Conservation (phyloP, 2,797 vertebrate species). For the Neoniphon sammara region DNA sequence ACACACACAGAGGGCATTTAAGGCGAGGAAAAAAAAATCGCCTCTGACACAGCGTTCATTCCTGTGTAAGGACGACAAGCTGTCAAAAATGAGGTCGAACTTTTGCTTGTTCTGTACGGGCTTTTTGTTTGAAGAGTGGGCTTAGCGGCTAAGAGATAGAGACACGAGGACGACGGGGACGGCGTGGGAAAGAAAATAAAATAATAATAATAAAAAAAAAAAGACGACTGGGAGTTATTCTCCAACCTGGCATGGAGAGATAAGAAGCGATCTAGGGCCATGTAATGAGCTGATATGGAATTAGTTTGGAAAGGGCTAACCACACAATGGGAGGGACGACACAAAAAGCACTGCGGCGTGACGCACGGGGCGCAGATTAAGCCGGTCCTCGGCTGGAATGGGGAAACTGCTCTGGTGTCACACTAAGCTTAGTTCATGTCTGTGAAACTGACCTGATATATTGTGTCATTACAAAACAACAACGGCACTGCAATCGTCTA, state of each 20-base stretch:
- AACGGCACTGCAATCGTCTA: not conserved
- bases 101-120: conserved; percentile 12
- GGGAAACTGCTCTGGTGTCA: conserved; percentile 1
- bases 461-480: not conserved
- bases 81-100: conserved; percentile 33
- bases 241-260: conserved; percentile 46
- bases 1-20: conserved; percentile 14
- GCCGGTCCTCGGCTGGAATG: not conserved
- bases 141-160: not conserved
- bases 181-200: not conserved
- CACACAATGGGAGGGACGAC: conserved; percentile 13
- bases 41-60: conserved; percentile 18
- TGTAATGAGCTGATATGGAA: conserved; percentile 66
- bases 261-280: conserved; percentile 52
- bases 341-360: not conserved
- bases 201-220: not conserved
- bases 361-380: conserved; percentile 21
- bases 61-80: conserved; percentile 28
- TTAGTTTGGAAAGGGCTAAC: conserved; percentile 44
- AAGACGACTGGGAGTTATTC: conserved; percentile 27
- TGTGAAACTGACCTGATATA: conserved; percentile 29
- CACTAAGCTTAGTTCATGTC: conserved; percentile 4
- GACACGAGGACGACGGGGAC: conserved; percentile 5
- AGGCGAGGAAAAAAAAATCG: not conserved
- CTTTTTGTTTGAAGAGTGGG: conserved; percentile 33